Base-by-base conservation (phyloP, 1,140 invertebrate genomes). In the Nymphalis io region DNA sequence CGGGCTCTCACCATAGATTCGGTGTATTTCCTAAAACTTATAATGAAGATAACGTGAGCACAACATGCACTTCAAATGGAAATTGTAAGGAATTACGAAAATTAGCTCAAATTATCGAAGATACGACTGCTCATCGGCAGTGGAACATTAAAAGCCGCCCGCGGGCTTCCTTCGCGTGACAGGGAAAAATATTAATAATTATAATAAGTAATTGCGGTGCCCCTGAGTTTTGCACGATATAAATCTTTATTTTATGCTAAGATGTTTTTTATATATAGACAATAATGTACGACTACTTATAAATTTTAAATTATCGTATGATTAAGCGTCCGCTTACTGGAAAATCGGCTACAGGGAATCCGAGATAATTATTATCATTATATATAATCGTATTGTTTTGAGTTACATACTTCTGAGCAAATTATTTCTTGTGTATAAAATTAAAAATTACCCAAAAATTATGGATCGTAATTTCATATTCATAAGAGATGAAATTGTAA, bases 51-150 rank as follows among this genome's bases (percentile, higher is more conserved):
- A 74, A 75, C 73, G 68, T 77, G 79, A 81, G 68, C 80, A 81
- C 33, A 84, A 90, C 85, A 89, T 90, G 83, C 83, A 84, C 82
- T 87, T 89, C 70, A 75, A 76, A 78, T 70, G 79, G 72, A 85
- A 88, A 88, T 87, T 88, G 80, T 86, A 78, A 76, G 60, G 74
- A 87, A 88, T 90, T 87, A 87, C 79, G 79, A 79, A 88, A 90
- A 89, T 90, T 89, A 85, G 81, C 76, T 79, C 79, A 84, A 90
- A 90, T 90, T 90, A 87, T 90, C 84, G 71, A 68, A 79, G 78
- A 76, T 80, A 74, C 75, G 71, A 70, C 77, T 79, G 76, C 79
- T 74, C 77, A 80, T 83, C 83, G 80, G 76, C 82, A 74, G 79
- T 67, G 70, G 68, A 78, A 74, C 78, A 79, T 85, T 80, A 79